Evolutionary conservation across 2,888 invertebrate species (phyloP).

Genomic region (Erebia aethiops): DNA sequence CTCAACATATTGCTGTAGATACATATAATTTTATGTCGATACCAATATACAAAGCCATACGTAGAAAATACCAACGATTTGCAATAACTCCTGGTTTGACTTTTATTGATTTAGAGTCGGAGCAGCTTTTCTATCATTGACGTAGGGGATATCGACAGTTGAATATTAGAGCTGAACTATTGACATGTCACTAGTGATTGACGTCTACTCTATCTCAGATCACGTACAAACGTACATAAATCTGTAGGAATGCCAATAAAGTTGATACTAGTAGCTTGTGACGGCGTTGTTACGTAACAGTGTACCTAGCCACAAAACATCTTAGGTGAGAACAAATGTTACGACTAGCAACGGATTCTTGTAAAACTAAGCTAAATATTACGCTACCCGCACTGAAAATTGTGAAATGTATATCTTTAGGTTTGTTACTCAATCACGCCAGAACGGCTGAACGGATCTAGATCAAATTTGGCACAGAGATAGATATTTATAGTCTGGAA

Average conservation of each 20-base stretch:
- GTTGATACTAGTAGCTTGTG: slow-evolving; percentile 10
- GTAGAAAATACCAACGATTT: slow-evolving; percentile 2
- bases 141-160: slow-evolving; percentile 26
- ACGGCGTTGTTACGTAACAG: not conserved
- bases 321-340: not conserved
- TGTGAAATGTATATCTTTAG: too few species aligned
- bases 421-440: too few species aligned
- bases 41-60: not conserved
- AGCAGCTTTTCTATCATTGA: slow-evolving; percentile 22
- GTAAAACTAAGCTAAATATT: too few species aligned
- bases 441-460: too few species aligned
- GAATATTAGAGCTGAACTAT: slow-evolving; percentile 26
- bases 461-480: too few species aligned
- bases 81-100: slow-evolving; percentile 16
- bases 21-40: not conserved
- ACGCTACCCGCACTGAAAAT: too few species aligned
- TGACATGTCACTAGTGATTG: slow-evolving; percentile 32
- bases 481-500: too few species aligned
- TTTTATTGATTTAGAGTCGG: slow-evolving; percentile 26
- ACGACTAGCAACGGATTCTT: too few species aligned
- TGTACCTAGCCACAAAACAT: not conserved
- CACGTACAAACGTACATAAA: slow-evolving; percentile 29
- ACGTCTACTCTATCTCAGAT: slow-evolving; percentile 25
- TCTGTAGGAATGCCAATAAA: slow-evolving; percentile 31
- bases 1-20: not conserved